Base-by-base conservation (phyloP, 2,113 vertebrate species). In the Meleagris gallopavo region DNA sequence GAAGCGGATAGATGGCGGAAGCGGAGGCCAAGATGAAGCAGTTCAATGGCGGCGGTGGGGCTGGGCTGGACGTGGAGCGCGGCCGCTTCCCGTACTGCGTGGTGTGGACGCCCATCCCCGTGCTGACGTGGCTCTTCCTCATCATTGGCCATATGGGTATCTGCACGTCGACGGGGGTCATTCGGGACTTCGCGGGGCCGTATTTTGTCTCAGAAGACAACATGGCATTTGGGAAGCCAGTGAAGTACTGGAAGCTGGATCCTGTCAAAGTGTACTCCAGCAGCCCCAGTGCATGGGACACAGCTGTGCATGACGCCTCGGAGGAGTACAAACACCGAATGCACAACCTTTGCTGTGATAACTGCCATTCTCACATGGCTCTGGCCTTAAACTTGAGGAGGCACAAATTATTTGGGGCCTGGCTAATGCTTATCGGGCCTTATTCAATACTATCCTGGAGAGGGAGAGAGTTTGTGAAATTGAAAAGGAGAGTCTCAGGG, bases 121-220 rank as follows among this genome's bases (percentile, higher is more conserved):
- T n/a, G n/a, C n/a, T n/a, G n/a, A n/a, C n/a, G 89, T 99, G 99
- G 99, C 97, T 99, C 73, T 98, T 99, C 80, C 99, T 99, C 0
- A 98, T 99, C 95, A 99, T 99, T 1, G 99, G 99, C 78, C 99
- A 99, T 98, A 99, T 99, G 99, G 99, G 99, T 2, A 99, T 99
- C 93, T 99, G 99, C 96, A 99, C 99, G 1, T 99, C 99, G 11
- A 90, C 98, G 1, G 99, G 99, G 62, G 95, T 99, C 94, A 99
- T 99, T 78, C 96, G 99, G 57, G 99, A 99, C 94, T 99, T 99
- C 6, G 99, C 99, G 2, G 99, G 99, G 65, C 99, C 99, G 0
- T 99, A 99, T 89, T 99, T 98, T 38, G 99, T 99, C 73, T 99
- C 99, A 4, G 99, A 99, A 95, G 99, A 99, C 97, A 99, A 99